phyloP scores from a whole-genome alignment of 2,113 vertebrate genomes.

The Bufo gargarizans region DNA sequence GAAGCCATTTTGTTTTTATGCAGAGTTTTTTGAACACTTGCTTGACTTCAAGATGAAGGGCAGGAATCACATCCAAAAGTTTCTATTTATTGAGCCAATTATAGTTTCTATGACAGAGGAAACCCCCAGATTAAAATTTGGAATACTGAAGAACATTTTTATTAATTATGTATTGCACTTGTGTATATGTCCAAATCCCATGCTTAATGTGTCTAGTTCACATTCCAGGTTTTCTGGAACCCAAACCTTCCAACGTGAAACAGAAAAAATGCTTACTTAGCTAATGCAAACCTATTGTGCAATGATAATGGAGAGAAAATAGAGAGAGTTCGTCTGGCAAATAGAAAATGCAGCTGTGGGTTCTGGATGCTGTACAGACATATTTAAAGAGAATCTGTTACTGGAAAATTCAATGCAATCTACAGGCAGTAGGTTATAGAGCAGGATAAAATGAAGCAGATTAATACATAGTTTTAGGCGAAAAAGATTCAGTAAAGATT shows the following conservation, averaged over 20 bases:
- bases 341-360: slow-evolving; percentile 7
- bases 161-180: background rate
- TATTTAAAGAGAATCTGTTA: background rate
- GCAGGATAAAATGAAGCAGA: too few species aligned
- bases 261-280: background rate
- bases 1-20: too few species aligned
- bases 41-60: background rate
- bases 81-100: background rate
- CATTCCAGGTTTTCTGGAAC: slow-evolving; percentile 28
- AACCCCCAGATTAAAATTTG: slow-evolving; percentile 5
- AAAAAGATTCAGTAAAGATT: too few species aligned
- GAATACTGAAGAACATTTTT: background rate
- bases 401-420: too few species aligned
- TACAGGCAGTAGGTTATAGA: too few species aligned
- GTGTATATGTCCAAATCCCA: background rate
- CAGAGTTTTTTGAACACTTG: background rate
- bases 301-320: background rate
- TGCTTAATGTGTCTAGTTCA: background rate
- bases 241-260: background rate
- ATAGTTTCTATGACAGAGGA: background rate
- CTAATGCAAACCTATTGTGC: slow-evolving; percentile 35
- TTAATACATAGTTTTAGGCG: too few species aligned
- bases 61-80: background rate
- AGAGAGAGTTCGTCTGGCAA: slow-evolving; percentile 16
- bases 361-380: background rate